Conservation (phyloP, 2,888 invertebrate genomes). For the Ellobium chinense region DNA sequence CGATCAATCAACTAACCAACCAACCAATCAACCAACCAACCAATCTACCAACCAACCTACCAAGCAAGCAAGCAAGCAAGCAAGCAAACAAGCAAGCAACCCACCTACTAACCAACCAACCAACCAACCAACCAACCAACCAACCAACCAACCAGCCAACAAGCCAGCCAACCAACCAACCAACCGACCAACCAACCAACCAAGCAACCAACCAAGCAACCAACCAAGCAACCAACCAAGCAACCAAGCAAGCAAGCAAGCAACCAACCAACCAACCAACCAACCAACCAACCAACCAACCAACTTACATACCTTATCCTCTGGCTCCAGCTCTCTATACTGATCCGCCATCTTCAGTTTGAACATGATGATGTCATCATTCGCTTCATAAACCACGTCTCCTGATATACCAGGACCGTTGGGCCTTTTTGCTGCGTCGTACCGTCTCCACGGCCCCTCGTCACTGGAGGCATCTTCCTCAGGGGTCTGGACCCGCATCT, state of each 20-base stretch:
- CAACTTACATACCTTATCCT: slow-evolving; percentile 35
- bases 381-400: slow-evolving; percentile 28
- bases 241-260: background rate
- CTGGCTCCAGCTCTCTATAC: slow-evolving; percentile 51
- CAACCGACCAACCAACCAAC: no score
- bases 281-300: background rate
- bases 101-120: no score
- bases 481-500: slow-evolving; percentile 8
- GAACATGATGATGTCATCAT: slow-evolving; percentile 50
- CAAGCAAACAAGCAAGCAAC: no score
- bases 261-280: background rate
- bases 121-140: no score
- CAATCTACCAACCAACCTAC: no score
- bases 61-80: no score
- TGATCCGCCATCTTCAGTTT: slow-evolving; percentile 53
- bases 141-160: no score
- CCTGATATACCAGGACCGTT: slow-evolving; percentile 42
- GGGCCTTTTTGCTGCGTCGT: slow-evolving; percentile 48
- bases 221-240: background rate
- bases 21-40: no score
- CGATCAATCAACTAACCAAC: no score
- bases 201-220: background rate
- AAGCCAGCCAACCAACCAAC: no score
- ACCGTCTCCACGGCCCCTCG: slow-evolving; percentile 44
- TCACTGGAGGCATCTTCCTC: slow-evolving; percentile 27